These are phyloP conservation scores for Allophyes oxyacanthae DNA, from an alignment of 2,888 invertebrate genomes.

Conservation along the genomic window DNA sequence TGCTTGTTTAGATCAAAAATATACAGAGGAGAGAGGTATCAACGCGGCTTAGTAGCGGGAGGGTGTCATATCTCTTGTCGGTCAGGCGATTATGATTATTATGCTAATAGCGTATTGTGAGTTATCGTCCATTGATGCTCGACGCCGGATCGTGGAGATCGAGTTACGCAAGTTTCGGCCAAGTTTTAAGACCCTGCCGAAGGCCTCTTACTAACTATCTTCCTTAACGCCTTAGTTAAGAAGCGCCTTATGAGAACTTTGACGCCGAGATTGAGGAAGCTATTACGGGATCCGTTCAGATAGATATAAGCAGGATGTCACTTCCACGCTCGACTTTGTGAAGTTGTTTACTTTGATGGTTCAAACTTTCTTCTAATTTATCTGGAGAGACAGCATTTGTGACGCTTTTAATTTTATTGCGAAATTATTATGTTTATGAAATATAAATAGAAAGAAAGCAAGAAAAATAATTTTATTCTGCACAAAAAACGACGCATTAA, in stretches of 20 bases:
- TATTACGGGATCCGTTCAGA: constrained; percentile 87
- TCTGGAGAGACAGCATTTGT: constrained; percentile 68
- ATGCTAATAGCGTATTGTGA: constrained; percentile 86
- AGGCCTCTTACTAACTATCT: constrained; percentile 87
- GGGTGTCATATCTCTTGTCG: constrained; percentile 41
- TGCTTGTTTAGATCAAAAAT: constrained; percentile 36
- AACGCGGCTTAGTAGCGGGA: constrained; percentile 27
- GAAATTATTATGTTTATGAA: background rate
- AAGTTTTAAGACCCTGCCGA: constrained; percentile 87
- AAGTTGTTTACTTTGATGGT: constrained; percentile 87
- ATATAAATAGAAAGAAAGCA: too few relatives aligned
- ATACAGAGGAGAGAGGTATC: constrained; percentile 34
- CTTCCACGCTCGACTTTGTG: constrained; percentile 86
- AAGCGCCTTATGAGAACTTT: constrained; percentile 89
- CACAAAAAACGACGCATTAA: too few relatives aligned
- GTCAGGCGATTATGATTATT: constrained; percentile 74
- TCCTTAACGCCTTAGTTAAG: constrained; percentile 89
- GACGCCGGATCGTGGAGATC: constrained; percentile 80
- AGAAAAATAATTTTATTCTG: too few relatives aligned
- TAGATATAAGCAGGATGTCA: constrained; percentile 88
- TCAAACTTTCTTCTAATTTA: constrained; percentile 80
- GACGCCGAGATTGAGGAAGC: constrained; percentile 88
- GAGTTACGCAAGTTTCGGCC: constrained; percentile 84
- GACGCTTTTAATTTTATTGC: constrained; percentile 42
- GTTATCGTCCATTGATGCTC: constrained; percentile 79